Conservation (phyloP, 2,888 invertebrate species). For the Dynastes tityus region DNA sequence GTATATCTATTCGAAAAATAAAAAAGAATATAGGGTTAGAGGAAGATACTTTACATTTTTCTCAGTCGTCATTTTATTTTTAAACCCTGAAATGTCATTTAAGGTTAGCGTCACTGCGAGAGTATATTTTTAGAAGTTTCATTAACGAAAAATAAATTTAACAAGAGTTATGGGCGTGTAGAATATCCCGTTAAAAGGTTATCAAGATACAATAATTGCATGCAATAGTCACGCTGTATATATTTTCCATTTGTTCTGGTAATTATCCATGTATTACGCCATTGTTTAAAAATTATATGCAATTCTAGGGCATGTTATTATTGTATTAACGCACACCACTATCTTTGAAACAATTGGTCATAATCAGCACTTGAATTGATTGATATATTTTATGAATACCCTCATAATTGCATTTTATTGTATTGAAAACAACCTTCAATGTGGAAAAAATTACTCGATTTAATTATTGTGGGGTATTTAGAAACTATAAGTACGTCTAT, state of each 20-base stretch:
- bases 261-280: constrained; percentile 59
- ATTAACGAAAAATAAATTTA: constrained; percentile 35
- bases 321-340: neutral
- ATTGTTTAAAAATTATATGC: constrained; percentile 59
- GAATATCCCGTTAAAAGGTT: neutral
- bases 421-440: too few relatives aligned
- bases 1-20: constrained; percentile 24
- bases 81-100: constrained; percentile 47
- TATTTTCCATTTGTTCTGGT: constrained; percentile 58
- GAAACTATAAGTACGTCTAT: constrained; percentile 30
- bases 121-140: constrained; percentile 44
- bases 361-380: neutral
- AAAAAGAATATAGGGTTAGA: constrained; percentile 30
- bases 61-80: constrained; percentile 34
- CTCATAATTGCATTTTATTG: too few relatives aligned
- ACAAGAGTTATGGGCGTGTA: neutral
- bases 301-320: constrained; percentile 54
- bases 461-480: neutral
- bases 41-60: constrained; percentile 42
- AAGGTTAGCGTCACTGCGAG: constrained; percentile 16
- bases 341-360: constrained; percentile 1
- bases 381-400: neutral
- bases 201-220: too few relatives aligned
- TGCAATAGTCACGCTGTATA: constrained; percentile 20
- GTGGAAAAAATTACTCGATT: too few relatives aligned